phyloP scores from a whole-genome alignment of 2,888 invertebrate genomes.

The Lutraria lutraria region DNA sequence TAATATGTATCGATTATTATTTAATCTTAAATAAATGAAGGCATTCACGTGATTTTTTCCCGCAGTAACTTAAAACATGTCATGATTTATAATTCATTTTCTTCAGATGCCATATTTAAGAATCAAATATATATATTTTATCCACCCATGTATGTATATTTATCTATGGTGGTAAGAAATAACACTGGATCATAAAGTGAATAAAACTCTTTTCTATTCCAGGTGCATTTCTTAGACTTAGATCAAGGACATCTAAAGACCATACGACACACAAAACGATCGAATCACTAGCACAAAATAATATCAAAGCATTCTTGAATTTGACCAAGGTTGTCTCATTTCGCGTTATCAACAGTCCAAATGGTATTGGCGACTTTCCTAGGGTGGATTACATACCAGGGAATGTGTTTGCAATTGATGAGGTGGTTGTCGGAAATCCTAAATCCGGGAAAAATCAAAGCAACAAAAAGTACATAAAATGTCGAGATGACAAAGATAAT shows the following conservation, averaged over 20 bases:
- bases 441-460: slow-evolving; percentile 65
- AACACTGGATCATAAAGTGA: too few species aligned
- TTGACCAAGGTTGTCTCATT: slow-evolving; percentile 76
- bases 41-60: too few species aligned
- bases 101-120: too few species aligned
- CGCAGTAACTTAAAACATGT: too few species aligned
- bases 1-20: too few species aligned
- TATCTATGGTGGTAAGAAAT: too few species aligned
- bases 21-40: too few species aligned
- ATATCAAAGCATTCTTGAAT: slow-evolving; percentile 77
- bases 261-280: slow-evolving; percentile 73
- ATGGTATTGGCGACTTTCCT: slow-evolving; percentile 69
- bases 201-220: slow-evolving; percentile 30
- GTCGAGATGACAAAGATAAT: slow-evolving; percentile 77
- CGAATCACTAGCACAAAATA: slow-evolving; percentile 71
- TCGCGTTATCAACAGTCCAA: slow-evolving; percentile 59
- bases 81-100: too few species aligned
- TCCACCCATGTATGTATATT: too few species aligned
- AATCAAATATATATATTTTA: too few species aligned
- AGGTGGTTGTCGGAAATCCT: slow-evolving; percentile 68
- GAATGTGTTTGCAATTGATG: slow-evolving; percentile 78
- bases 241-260: slow-evolving; percentile 79
- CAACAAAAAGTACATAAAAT: slow-evolving; percentile 74
- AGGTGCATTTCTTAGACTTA: slow-evolving; percentile 79
- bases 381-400: slow-evolving; percentile 77